These are phyloP conservation scores for Ostrea denselamellosa DNA, from an alignment of 1,140 invertebrate genomes.

Conservation along the genomic window DNA sequence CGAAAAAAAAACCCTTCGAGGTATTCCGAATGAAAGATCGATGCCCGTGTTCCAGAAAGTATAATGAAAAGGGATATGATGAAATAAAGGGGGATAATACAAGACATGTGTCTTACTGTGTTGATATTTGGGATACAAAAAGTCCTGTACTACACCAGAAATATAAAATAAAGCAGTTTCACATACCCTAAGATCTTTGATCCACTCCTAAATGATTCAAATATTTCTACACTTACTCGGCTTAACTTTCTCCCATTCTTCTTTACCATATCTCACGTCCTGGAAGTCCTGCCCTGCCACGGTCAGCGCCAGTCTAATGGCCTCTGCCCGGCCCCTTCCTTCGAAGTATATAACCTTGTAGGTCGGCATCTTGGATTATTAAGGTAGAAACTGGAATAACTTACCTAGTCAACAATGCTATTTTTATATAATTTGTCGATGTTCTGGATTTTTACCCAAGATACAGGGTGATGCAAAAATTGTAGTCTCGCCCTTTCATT, in stretches of 20 bases:
- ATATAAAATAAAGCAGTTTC: too few species aligned
- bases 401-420: not conserved
- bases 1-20: too few species aligned
- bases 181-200: too few species aligned
- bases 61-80: too few species aligned
- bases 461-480: not conserved
- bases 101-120: too few species aligned
- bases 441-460: not conserved
- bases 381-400: not conserved
- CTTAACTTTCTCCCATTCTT: constrained; percentile 54
- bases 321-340: constrained; percentile 62
- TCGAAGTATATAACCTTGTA: constrained; percentile 71
- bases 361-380: constrained; percentile 45
- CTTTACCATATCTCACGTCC: constrained; percentile 51
- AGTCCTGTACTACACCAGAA: too few species aligned
- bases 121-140: too few species aligned
- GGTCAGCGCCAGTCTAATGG: constrained; percentile 58
- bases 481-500: not conserved
- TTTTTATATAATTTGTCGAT: not conserved
- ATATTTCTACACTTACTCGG: constrained; percentile 45
- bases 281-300: constrained; percentile 55
- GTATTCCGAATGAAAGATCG: too few species aligned
- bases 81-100: too few species aligned
- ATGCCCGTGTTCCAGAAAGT: too few species aligned
- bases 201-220: too few species aligned